Base-by-base conservation (phyloP, 2,113 vertebrate species). In the Casuarius casuarius region DNA sequence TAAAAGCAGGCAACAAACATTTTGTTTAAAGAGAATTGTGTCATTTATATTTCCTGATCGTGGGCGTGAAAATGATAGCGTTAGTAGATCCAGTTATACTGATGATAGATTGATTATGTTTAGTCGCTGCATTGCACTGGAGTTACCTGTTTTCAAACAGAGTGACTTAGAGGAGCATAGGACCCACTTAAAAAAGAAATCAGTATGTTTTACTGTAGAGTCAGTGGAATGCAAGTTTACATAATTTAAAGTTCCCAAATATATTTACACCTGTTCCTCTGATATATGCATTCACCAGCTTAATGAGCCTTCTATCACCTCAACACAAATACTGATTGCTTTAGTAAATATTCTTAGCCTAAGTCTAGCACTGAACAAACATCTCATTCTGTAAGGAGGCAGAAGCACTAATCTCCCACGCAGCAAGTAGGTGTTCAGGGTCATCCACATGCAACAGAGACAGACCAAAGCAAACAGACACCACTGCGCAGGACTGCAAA, bases 261-360 rank as follows among this genome's bases (percentile, higher is more conserved):
- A 2, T 35, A 59, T 92, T 95, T 93, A 67, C 79, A 78, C 56
- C 72, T 71, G 56, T 81, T 92, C 85, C 72, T 77, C 85, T 85
- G 63, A 66, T 76, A 31, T 4, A 23, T 56, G 33, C 58, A 17
- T 52, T 76, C 68, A 67, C 46, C 38, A 12, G 46, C 44, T 74
- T 77, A 91, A 86, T 61, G 73, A 90, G 72, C 11, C 85, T 93
- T 65, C 88, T 61, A 35, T 71, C 93, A 93, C 67, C 68, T 81
- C 68, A 51, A 51, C 72, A 63, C 49, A 89, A 94, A 89, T 1
- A n/a, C 65, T 46, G 65, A 71, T 77, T 74, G 75, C 85, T 67
- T 94, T 78, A 71, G 90, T 88, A 71, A 95, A 94, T 48, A 93
- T 19, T 80, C 72, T 38, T 20, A 84, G 38, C 68, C 68, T 22